These are phyloP conservation scores for Noctua comes DNA, from an alignment of 2,888 invertebrate genomes.

Conservation along the genomic window DNA sequence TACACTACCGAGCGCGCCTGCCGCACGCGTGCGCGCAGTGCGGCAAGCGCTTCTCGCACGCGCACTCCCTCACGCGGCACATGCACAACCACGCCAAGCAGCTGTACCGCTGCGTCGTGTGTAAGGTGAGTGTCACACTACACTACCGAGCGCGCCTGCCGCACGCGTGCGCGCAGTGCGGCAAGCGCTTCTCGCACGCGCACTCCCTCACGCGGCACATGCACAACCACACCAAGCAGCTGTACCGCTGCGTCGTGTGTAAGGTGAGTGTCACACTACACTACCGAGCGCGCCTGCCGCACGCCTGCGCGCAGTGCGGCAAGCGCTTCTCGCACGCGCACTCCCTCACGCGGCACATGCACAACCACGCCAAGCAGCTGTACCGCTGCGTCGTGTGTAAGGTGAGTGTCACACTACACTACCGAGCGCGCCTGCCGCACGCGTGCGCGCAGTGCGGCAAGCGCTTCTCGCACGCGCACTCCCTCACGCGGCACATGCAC, in stretches of 20 bases:
- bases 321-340: conserved; percentile 85
- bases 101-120: conserved; percentile 87
- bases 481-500: conserved; percentile 86
- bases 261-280: too few relatives aligned
- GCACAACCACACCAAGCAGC: conserved; percentile 85
- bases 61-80: conserved; percentile 86
- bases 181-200: conserved; percentile 85
- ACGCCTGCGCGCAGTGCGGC: conserved; percentile 85
- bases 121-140: conserved; percentile 69
- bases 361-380: conserved; percentile 85
- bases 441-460: conserved; percentile 86
- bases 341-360: conserved; percentile 86
- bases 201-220: conserved; percentile 86
- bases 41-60: conserved; percentile 86
- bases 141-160: conserved; percentile 43
- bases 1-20: too few relatives aligned
- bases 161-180: conserved; percentile 84
- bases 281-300: conserved; percentile 57
- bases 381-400: conserved; percentile 88
- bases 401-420: conserved; percentile 27
- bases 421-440: conserved; percentile 52
- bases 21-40: conserved; percentile 82
- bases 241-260: conserved; percentile 88
- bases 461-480: conserved; percentile 85
- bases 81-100: conserved; percentile 86